Evolutionary conservation across 1,140 invertebrate species (phyloP), one percentile per base, ranked within the genome.

Genomic region (Heliconius eleuchia): DNA sequence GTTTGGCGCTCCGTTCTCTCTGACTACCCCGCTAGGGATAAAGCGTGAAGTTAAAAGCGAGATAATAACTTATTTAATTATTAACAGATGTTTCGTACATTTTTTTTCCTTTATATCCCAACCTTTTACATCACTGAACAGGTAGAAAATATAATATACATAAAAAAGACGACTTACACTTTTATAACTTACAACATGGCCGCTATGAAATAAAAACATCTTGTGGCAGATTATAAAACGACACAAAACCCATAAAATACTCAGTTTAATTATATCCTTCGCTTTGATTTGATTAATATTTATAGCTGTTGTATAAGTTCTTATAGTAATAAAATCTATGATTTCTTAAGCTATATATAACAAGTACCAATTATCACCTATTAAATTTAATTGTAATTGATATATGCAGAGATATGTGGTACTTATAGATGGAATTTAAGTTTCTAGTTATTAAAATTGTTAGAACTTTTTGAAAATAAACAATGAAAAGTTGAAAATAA

Each of bases 181-280:
- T 37, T 16, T 66, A 30, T 30, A 16, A 66, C 57, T 8, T 16
- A 66, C n/a, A 66, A 66, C 11, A 66, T 30, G 23, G 13, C 60
- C 4, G 23, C 23, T 66, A 27, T 30, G 11, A 66, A 86, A 76
- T 71, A 37, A 27, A 55, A 71, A 46, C 66, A 27, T 70, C 46
- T 50, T 55, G 52, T 13, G 23, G 27, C 78, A 80, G 52, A 72
- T 76, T 55, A 42, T 16, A 60, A 34, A 55, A 52, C 72, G 30
- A 66, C 30, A 19, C 18, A 39, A 19, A 9, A 52, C 46, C n/a
- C 34, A 57, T 79, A 72, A 72, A 79, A 55, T 39, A 79, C 39
- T 75, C 37, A 57, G 71, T 75, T 76, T n/a, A 19, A 27, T 57
- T 23, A 74, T 74, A 79, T 79, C 78, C 78, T 79, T 76, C 73